Percentiles rank a stretch among this genome's conserved stretches.
Evolutionary conservation across 2,113 vertebrate species (phyloP).

Genomic region (Mesembrinibis cayennensis): DNA sequence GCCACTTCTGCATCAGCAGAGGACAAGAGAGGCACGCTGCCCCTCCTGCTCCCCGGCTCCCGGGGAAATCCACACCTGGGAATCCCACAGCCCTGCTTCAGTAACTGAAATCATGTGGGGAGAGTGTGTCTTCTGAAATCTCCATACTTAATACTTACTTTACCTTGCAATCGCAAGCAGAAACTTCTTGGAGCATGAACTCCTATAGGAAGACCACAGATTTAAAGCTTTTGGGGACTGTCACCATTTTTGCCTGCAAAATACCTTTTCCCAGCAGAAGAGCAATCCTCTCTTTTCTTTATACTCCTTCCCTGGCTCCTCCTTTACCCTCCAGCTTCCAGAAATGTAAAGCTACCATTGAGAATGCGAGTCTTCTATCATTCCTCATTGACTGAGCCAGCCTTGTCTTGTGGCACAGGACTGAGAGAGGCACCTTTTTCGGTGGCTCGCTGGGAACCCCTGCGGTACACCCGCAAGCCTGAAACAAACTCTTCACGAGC

Average conservation of each 20-base stretch:
- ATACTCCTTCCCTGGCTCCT: not conserved
- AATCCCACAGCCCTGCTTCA: not conserved
- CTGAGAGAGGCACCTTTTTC: not conserved
- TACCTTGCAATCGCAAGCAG: not conserved
- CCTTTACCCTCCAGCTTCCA: not conserved
- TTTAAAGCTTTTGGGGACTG: not conserved
- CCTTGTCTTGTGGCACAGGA: not conserved
- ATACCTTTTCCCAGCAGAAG: not conserved
- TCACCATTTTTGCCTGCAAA: not conserved
- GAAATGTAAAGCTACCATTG: not conserved
- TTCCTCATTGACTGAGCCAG: not conserved
- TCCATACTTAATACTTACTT: accelerated
- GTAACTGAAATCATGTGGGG: accelerated
- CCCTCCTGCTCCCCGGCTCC: not conserved
- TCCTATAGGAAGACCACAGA: not conserved
- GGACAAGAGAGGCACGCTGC: accelerated
- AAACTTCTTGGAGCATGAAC: not conserved
- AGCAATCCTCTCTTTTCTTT: not conserved
- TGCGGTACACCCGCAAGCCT: not conserved
- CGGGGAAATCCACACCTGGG: not conserved
- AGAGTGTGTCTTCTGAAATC: not conserved
- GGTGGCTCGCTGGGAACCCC: not conserved
- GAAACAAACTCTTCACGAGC: too few species aligned
- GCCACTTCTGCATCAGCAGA: not conserved
- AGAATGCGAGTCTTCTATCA: not conserved